Conservation (phyloP, 2,888 invertebrate species). For the Sipha maydis region DNA sequence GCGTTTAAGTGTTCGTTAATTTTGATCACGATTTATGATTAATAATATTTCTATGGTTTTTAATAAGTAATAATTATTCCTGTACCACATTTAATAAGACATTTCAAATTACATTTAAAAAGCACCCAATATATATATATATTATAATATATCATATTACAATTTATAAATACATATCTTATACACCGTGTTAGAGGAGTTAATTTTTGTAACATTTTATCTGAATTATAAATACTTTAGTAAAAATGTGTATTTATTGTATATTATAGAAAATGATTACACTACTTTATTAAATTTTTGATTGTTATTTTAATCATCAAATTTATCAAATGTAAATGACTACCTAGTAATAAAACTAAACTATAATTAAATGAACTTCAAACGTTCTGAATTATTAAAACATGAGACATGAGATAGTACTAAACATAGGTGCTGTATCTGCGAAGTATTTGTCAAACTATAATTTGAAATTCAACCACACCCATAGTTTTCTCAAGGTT, state of each 20-base stretch:
- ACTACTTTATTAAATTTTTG: background rate
- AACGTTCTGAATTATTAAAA: background rate
- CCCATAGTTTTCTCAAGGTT: constrained; percentile 29
- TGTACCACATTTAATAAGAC: too few relatives aligned
- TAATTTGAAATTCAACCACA: constrained; percentile 6
- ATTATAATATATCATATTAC: too few relatives aligned
- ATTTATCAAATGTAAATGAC: background rate
- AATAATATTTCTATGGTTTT: too few relatives aligned
- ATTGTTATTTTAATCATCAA: background rate
- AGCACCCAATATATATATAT: too few relatives aligned
- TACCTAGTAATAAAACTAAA: background rate
- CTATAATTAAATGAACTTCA: background rate
- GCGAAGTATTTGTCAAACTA: background rate
- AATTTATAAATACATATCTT: too few relatives aligned
- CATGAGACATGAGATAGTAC: background rate
- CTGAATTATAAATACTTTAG: background rate
- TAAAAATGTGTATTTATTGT: background rate
- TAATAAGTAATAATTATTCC: too few relatives aligned
- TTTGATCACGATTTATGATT: too few relatives aligned
- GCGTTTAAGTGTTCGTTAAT: too few relatives aligned
- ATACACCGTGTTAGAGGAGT: background rate
- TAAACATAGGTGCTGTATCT: background rate
- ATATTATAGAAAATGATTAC: background rate
- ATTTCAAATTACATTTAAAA: too few relatives aligned
- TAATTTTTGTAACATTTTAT: background rate